Percentiles rank a stretch among this genome's conserved stretches.
phyloP scores from a whole-genome alignment of 2,113 vertebrate species.

The Tamias sibiricus region DNA sequence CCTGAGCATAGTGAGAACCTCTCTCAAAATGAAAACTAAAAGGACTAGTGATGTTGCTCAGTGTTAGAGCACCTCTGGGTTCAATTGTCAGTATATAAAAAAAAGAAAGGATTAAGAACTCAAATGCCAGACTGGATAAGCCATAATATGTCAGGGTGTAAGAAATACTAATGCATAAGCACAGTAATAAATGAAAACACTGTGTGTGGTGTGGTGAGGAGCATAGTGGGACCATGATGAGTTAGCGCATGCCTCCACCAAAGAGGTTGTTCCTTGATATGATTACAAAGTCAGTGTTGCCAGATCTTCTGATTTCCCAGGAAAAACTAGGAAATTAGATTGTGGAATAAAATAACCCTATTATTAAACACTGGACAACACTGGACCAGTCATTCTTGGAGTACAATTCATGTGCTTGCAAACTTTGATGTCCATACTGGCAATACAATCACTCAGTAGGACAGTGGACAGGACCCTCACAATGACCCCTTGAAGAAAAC shows the following conservation, averaged over 20 bases:
- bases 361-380: background rate
- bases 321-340: background rate
- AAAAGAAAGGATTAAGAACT: background rate
- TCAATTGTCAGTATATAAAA: background rate
- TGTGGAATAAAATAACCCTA: background rate
- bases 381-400: background rate
- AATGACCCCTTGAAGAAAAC: background rate
- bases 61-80: background rate
- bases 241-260: background rate
- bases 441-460: background rate
- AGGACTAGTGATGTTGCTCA: background rate
- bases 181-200: background rate
- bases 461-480: background rate
- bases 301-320: background rate
- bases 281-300: background rate
- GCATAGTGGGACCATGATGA: background rate
- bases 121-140: background rate
- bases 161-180: background rate
- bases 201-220: accelerated
- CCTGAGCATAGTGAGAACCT: background rate
- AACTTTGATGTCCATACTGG: background rate
- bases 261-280: background rate
- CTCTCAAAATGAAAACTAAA: background rate
- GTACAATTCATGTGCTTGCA: background rate
- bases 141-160: background rate